A percentile compares a stretch with the other conserved stretches of the same genome.
Conservation (phyloP, 2,888 invertebrate species). For the Octodonta nipae region DNA sequence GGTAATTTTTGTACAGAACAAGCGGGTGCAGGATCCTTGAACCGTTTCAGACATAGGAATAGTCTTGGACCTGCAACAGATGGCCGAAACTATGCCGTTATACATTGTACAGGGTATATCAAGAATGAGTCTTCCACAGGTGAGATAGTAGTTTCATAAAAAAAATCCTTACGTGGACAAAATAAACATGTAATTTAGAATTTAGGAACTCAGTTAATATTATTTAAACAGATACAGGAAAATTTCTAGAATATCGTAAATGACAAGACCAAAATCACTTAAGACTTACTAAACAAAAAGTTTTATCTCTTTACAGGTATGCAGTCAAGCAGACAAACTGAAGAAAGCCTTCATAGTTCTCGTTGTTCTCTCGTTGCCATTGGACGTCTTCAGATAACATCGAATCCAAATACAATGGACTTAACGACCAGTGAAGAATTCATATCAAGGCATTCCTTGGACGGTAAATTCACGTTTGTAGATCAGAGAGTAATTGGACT, state of each 20-base stretch:
- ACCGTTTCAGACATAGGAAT: constrained; percentile 85
- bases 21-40: constrained; percentile 69
- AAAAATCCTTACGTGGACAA: too few species aligned
- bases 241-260: too few species aligned
- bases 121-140: constrained; percentile 98
- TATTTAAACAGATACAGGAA: too few species aligned
- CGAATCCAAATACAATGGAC: constrained; percentile 86
- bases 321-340: constrained; percentile 64
- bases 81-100: constrained; percentile 93
- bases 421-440: constrained; percentile 81
- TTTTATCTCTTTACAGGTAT: constrained; percentile 62
- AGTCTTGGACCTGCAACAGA: constrained; percentile 85
- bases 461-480: constrained; percentile 97
- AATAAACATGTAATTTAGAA: too few species aligned
- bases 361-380: constrained; percentile 97
- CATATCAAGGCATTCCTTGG: constrained; percentile 89
- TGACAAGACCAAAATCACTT: too few species aligned
- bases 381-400: constrained; percentile 90
- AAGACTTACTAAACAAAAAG: too few species aligned
- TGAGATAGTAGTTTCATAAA: constrained; percentile 51
- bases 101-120: constrained; percentile 98
- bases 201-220: too few species aligned
- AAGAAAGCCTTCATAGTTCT: constrained; percentile 65
- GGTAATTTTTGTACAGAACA: constrained; percentile 66
- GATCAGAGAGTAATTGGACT: constrained; percentile 90